These are phyloP conservation scores for Oostethus manadensis DNA, from an alignment of 2,113 vertebrate species.

Conservation along the genomic window DNA sequence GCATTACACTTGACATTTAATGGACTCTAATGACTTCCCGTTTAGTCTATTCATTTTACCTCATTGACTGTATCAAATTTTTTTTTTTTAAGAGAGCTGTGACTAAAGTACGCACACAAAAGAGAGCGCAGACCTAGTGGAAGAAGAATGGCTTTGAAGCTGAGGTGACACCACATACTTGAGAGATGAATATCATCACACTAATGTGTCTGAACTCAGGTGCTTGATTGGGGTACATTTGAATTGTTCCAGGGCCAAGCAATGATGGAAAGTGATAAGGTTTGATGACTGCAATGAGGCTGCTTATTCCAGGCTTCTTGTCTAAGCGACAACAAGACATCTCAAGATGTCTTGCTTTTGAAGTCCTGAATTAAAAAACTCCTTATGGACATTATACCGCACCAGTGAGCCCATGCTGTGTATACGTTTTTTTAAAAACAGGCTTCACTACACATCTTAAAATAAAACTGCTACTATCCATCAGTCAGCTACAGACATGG, in stretches of 20 bases:
- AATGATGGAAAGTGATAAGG: neutral
- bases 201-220: conserved; percentile 13
- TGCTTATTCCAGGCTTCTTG: too few species aligned
- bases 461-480: too few species aligned
- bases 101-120: conserved; percentile 13
- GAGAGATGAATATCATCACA: conserved; percentile 23
- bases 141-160: conserved; percentile 22
- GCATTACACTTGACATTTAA: conserved; percentile 52
- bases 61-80: conserved; percentile 46
- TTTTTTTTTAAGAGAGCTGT: conserved; percentile 50
- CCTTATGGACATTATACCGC: too few species aligned
- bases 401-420: too few species aligned
- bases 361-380: too few species aligned
- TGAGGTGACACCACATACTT: conserved; percentile 30
- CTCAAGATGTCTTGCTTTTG: too few species aligned
- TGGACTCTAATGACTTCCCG: conserved; percentile 52
- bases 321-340: too few species aligned
- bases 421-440: too few species aligned
- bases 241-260: neutral
- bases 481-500: too few species aligned
- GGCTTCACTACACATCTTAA: too few species aligned
- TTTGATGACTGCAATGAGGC: too few species aligned
- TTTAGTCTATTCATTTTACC: conserved; percentile 54
- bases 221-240: neutral
- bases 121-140: conserved; percentile 34